Base-by-base conservation (phyloP, 2,113 vertebrate species). In the Desmodus rotundus region DNA sequence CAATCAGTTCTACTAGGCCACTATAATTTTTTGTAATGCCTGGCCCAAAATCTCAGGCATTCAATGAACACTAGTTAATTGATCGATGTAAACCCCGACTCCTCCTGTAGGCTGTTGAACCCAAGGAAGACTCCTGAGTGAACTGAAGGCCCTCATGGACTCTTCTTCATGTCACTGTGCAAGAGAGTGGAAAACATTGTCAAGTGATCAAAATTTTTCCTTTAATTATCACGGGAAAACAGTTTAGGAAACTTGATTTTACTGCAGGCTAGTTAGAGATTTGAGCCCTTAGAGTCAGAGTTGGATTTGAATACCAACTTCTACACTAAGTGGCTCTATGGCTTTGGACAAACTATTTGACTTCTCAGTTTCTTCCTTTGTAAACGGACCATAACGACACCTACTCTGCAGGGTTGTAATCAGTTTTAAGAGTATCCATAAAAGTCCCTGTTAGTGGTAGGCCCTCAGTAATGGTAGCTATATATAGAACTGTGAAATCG, bases 221-320 rank as follows among this genome's bases (percentile, higher is more conserved):
- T 92, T 81, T 38, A 83, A 22, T 63, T 31, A 2, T 90, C 73
- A 50, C 68, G 47, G 88, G 78, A 63, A 96, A 76, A 65, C 50
- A 92, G 6, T 78, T 65, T 84, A 87, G 94, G 41, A 81, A 93
- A 85, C 22, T 86, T 86, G 52, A 65, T 65, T 95, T 54, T 95
- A 36, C 50, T 87, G 14, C 8, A 56, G 45, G 83, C 58, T 85
- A 70, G 47, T 82, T 73, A 85, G 56, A 83, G 78, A 95, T 70
- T 41, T 68, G 1, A 38, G 31, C 22, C 87, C 83, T 74, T 74
- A 77, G 52, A 84, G 9, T 84, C 17, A 65, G 61, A 63, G 67
- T 65, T 90, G 47, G 45, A 47, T 93, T 96, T 92, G 50, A 92
- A 78, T 24, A 54, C 33, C 47, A 54, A 91, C 41, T 54, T 63